Conservation (phyloP, 1,140 invertebrate genomes). For the Phthorimaea operculella region DNA sequence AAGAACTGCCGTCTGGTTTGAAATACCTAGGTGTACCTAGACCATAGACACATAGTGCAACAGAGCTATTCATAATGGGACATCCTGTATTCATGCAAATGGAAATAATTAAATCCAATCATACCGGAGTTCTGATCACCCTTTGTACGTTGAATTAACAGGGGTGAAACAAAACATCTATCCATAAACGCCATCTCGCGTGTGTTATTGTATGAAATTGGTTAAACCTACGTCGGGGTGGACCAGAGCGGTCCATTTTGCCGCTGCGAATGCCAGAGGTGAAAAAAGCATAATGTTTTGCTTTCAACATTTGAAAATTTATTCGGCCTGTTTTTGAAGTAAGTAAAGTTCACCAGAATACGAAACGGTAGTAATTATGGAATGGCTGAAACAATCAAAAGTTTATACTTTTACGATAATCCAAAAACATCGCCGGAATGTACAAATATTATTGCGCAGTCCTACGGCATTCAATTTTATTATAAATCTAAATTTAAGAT, state of each 20-base stretch:
- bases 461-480: too few relatives aligned
- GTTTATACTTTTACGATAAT: too few relatives aligned
- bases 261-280: constrained; percentile 18
- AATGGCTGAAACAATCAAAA: too few relatives aligned
- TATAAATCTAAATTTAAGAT: not conserved
- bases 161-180: constrained; percentile 30
- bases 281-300: not conserved
- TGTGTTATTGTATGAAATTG: constrained; percentile 47
- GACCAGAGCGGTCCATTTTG: constrained; percentile 31
- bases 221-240: constrained; percentile 16
- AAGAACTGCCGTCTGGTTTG: too few relatives aligned
- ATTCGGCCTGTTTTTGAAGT: not conserved
- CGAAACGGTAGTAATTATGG: too few relatives aligned
- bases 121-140: constrained; percentile 23
- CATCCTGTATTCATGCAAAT: not conserved
- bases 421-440: too few relatives aligned
- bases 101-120: constrained; percentile 33
- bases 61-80: too few relatives aligned
- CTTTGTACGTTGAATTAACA: constrained; percentile 40
- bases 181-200: constrained; percentile 27
- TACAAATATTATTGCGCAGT: too few relatives aligned
- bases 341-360: too few relatives aligned
- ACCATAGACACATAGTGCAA: too few relatives aligned
- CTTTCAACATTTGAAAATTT: too few relatives aligned
- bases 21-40: too few relatives aligned